Conservation (phyloP, 2,797 vertebrate species). For the Eupleurogrammus muticus region DNA sequence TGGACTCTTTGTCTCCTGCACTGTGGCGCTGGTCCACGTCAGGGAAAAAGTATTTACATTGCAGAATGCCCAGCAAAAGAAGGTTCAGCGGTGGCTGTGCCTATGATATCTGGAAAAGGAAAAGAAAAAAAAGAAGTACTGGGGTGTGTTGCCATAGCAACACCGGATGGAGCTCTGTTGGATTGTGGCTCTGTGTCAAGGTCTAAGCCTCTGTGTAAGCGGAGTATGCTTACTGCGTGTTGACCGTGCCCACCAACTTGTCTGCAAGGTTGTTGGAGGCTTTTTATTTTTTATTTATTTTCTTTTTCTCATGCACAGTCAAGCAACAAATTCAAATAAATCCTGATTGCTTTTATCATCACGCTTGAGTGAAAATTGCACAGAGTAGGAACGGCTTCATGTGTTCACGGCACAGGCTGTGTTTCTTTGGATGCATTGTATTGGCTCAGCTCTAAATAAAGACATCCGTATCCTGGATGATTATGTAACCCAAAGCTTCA, state of each 20-base stretch:
- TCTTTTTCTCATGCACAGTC: constrained; percentile 9
- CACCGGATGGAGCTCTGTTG: constrained; percentile 77
- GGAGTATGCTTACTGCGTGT: constrained; percentile 73
- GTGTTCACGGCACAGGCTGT: constrained; percentile 22
- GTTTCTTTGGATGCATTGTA: constrained; percentile 17
- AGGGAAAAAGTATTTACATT: constrained; percentile 39
- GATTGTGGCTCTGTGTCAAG: constrained; percentile 82
- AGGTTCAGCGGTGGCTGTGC: constrained; percentile 59
- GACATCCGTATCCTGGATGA: constrained; percentile 43
- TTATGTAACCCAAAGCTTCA: constrained; percentile 63
- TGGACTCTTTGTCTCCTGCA: not conserved
- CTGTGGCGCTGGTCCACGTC: constrained; percentile 21
- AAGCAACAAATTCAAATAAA: constrained; percentile 24
- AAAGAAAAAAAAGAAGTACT: constrained; percentile 56
- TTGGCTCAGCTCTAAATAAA: constrained; percentile 47
- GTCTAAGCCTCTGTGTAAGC: constrained; percentile 76
- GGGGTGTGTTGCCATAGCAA: constrained; percentile 84
- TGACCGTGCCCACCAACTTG: constrained; percentile 68
- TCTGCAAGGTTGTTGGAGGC: constrained; percentile 27
- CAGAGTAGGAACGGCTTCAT: constrained; percentile 9
- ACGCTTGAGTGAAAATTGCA: not conserved
- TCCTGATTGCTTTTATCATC: constrained; percentile 15
- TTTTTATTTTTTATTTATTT: no score
- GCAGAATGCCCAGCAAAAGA: constrained; percentile 48
- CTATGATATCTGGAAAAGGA: constrained; percentile 66